These are phyloP conservation scores for Sapayoa aenigma DNA, from an alignment of 2,113 vertebrate genomes.

Conservation along the genomic window DNA sequence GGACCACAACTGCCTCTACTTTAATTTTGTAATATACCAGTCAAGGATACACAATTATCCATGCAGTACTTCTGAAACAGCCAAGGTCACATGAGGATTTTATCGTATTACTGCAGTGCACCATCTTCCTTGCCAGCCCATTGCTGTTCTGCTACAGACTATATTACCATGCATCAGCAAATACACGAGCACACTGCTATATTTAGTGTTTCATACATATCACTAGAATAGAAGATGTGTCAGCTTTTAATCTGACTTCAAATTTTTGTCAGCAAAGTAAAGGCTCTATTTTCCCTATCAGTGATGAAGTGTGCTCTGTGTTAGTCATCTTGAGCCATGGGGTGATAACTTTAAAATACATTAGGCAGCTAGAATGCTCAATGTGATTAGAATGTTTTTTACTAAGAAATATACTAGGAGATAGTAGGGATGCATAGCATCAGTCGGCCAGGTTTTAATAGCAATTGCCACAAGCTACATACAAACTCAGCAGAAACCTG, in stretches of 20 bases:
- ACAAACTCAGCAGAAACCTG: background rate
- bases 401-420: background rate
- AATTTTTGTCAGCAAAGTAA: constrained; percentile 41
- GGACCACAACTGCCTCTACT: background rate
- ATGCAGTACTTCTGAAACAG: background rate
- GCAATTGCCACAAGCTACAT: background rate
- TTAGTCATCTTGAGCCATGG: background rate
- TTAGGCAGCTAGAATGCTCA: background rate
- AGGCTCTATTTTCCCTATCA: constrained; percentile 2
- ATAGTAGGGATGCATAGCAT: background rate
- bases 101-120: constrained; percentile 58
- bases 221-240: constrained; percentile 34
- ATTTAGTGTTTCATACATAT: constrained; percentile 51
- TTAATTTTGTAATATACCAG: background rate
- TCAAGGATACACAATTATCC: background rate
- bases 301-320: background rate
- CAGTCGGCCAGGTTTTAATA: background rate
- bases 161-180: constrained; percentile 67
- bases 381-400: background rate
- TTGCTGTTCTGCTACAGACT: constrained; percentile 40
- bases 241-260: constrained; percentile 42
- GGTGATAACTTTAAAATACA: background rate
- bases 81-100: constrained; percentile 55
- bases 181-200: background rate
- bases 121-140: constrained; percentile 51